phyloP scores from a whole-genome alignment of 1,140 invertebrate genomes.

The Drosophila parabipectinata region DNA sequence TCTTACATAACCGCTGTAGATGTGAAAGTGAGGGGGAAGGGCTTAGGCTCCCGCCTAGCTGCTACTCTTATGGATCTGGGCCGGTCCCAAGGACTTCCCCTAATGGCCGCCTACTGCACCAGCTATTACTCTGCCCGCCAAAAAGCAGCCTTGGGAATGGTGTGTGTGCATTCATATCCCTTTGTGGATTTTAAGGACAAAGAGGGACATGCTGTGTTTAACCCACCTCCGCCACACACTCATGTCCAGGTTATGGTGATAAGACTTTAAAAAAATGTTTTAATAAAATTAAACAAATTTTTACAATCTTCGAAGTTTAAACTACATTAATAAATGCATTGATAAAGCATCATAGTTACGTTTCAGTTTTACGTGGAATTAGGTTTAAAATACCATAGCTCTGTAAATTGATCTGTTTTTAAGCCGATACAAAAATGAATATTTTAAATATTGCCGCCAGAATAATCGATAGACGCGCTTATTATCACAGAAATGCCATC shows the following conservation, averaged over 20 bases:
- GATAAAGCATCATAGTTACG: no score
- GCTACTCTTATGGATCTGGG: constrained; percentile 44
- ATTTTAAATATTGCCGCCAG: background rate
- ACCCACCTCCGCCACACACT: constrained; percentile 41
- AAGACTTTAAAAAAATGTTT: constrained; percentile 10
- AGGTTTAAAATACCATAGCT: no score
- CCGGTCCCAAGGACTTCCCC: constrained; percentile 30
- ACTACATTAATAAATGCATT: no score
- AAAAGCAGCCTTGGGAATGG: constrained; percentile 45
- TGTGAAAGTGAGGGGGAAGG: constrained; percentile 36
- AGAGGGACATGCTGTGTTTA: constrained; percentile 34
- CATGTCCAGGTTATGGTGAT: constrained; percentile 36
- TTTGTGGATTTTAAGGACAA: constrained; percentile 49
- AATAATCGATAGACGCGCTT: background rate
- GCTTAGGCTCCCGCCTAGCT: constrained; percentile 38
- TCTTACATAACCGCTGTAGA: constrained; percentile 45
- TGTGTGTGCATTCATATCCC: constrained; percentile 28
- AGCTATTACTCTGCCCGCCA: constrained; percentile 53
- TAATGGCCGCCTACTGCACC: constrained; percentile 48
- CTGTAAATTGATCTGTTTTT: no score
- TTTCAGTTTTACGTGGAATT: no score
- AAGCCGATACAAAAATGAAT: background rate
- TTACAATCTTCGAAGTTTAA: no score
- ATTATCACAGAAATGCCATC: background rate
- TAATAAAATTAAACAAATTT: background rate